Evolutionary conservation across 1,140 invertebrate species (phyloP), one percentile per base, ranked within the genome.

Genomic region (Caerostris darwini): DNA sequence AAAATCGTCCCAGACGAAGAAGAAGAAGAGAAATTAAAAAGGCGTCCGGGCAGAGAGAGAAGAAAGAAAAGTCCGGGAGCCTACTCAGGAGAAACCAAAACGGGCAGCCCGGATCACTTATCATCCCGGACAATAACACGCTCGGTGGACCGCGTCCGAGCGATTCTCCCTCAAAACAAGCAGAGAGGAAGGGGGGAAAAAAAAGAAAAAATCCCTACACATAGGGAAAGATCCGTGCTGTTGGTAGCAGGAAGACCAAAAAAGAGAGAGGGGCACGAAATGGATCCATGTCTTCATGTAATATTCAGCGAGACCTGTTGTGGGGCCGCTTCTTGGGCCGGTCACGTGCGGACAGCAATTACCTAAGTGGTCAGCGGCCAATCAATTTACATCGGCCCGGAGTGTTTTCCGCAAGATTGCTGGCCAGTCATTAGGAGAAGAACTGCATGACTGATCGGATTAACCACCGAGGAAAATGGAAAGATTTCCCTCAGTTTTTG

Each of bases 281-380:
- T 17, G 12, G 85, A 87, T 87, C 59, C 85, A 64, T 87, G 61
- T 89, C 87, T 89, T 89, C 87, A 89, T 89, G 87, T 89, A 89
- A 89, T 89, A 89, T 89, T 89, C 87, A 89, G 50, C 50, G 56
- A 54, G n/a, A 89, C 87, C 87, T 89, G 87, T 89, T 89, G 87
- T 67, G 53, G 53, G 58, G 53, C 61, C 7, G 57, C 58, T 4
- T 10, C 57, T 59, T 3, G n/a, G 85, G 85, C 50, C 50, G 17
- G 87, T 89, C 87, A 89, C 87, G 87, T 89, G 56, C 17, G 58
- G 50, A n/a, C 87, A 89, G 64, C 87, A 89, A 89, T 89, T 89
- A 89, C 64, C 87, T 89, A 89, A 89, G 87, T 89, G 87, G 87
- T 69, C 61, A 89, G 87, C 58, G 58, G 8, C 34, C 87, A 89